These are phyloP conservation scores for Dusona sp. DNA, from an alignment of 2,888 invertebrate species.

Conservation along the genomic window DNA sequence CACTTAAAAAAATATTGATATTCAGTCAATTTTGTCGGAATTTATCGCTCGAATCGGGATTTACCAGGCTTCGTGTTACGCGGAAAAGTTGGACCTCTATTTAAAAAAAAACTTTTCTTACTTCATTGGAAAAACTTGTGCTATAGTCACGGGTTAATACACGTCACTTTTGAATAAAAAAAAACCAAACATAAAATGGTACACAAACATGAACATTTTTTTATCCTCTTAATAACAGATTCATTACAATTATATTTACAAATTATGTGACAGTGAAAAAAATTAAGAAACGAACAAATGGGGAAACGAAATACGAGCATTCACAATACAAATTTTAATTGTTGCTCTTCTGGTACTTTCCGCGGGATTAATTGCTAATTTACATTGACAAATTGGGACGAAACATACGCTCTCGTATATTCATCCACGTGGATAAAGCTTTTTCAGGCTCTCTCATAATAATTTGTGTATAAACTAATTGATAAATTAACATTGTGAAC, in stretches of 20 bases:
- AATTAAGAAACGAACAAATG: neutral
- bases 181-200: neutral
- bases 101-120: too few species aligned
- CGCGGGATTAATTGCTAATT: neutral
- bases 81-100: too few species aligned
- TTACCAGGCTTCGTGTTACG: too few species aligned
- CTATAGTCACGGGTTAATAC: too few species aligned
- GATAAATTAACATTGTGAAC: constrained; percentile 61
- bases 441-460: constrained; percentile 4
- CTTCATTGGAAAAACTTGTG: too few species aligned
- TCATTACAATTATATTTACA: neutral
- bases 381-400: constrained; percentile 6
- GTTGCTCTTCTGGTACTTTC: neutral
- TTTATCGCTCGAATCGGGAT: too few species aligned
- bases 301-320: neutral
- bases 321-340: neutral
- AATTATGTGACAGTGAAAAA: neutral
- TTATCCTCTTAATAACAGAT: neutral
- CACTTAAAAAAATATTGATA: too few species aligned
- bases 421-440: neutral
- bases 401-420: neutral
- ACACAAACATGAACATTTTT: neutral
- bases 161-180: neutral
- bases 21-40: too few species aligned
- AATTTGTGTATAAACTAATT: constrained; percentile 43